These are phyloP conservation scores for Paratilapia polleni DNA, from an alignment of 2,113 vertebrate species.

Conservation along the genomic window DNA sequence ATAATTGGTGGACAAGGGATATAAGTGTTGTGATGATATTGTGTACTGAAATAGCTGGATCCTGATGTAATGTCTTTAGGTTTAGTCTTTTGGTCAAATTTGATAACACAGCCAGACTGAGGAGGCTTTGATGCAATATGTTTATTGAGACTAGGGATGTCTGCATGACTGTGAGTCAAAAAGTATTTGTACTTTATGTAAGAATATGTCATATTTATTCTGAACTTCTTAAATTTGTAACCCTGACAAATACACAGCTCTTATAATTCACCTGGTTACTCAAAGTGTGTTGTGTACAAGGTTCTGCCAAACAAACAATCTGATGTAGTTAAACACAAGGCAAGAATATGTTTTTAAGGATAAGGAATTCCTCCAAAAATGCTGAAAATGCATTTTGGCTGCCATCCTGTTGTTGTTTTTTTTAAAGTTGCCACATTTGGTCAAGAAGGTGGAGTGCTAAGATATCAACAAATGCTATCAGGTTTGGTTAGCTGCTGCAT, in stretches of 20 bases:
- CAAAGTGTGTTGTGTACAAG: neutral
- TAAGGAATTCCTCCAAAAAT: neutral
- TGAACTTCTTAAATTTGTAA: neutral
- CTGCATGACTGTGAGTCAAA: neutral
- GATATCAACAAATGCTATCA: neutral
- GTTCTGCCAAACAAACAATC: neutral
- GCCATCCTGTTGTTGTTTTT: neutral
- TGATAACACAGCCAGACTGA: no score
- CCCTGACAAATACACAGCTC: neutral
- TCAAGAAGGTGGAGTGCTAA: neutral
- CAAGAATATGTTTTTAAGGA: neutral
- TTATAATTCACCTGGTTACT: neutral
- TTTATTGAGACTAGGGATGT: no score
- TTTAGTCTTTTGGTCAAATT: neutral
- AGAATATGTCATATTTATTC: neutral
- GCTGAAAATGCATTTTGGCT: neutral
- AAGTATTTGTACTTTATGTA: neutral
- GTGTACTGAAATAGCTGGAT: neutral
- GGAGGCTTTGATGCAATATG: no score
- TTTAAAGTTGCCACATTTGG: neutral
- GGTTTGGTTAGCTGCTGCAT: neutral
- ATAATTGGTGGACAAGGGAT: accelerated
- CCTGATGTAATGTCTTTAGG: neutral
- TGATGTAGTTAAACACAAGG: neutral
- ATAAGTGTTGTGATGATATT: neutral